phyloP scores from a whole-genome alignment of 2,888 invertebrate genomes.

The Drosophila buzzatii region DNA sequence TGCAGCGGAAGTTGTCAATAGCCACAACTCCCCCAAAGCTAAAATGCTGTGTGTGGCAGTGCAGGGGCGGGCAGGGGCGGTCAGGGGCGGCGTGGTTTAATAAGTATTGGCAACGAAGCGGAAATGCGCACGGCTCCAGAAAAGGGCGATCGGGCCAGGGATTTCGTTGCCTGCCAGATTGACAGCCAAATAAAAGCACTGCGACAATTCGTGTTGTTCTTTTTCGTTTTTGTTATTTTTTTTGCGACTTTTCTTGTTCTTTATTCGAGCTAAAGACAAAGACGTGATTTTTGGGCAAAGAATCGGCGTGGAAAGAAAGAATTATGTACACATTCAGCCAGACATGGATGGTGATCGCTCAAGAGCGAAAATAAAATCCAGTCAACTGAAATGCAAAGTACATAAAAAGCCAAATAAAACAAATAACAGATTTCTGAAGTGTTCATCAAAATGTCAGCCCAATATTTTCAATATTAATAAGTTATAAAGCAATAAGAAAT shows the following conservation, averaged over 20 bases:
- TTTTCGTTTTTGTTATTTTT: slow-evolving; percentile 1
- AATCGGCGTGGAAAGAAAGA: slow-evolving; percentile 43
- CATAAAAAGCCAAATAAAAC: slow-evolving; percentile 30
- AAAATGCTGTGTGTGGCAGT: background rate
- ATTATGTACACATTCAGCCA: slow-evolving; percentile 53
- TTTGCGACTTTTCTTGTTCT: slow-evolving; percentile 16
- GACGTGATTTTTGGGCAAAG: slow-evolving; percentile 66
- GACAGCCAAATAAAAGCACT: slow-evolving; percentile 41
- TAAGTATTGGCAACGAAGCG: slow-evolving; percentile 74
- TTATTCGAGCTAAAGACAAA: slow-evolving; percentile 57
- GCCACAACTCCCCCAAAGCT: slow-evolving; percentile 8
- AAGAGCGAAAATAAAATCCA: slow-evolving; percentile 48
- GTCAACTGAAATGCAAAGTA: slow-evolving; percentile 55
- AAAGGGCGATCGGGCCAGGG: slow-evolving; percentile 42
- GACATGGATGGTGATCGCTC: slow-evolving; percentile 50
- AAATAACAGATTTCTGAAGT: slow-evolving; percentile 6
- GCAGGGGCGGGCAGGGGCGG: background rate
- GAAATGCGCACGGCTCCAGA: slow-evolving; percentile 61
- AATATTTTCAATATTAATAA: background rate
- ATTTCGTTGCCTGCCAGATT: slow-evolving; percentile 19
- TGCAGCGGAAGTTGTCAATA: slow-evolving; percentile 70
- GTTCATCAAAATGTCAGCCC: slow-evolving; percentile 20
- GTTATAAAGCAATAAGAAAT: background rate
- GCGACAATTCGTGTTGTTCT: slow-evolving; percentile 20
- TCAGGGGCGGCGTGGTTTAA: slow-evolving; percentile 20